Percentiles rank a stretch among this genome's conserved stretches.
Conservation (phyloP, 2,113 vertebrate species). For the Cololabis saira region DNA sequence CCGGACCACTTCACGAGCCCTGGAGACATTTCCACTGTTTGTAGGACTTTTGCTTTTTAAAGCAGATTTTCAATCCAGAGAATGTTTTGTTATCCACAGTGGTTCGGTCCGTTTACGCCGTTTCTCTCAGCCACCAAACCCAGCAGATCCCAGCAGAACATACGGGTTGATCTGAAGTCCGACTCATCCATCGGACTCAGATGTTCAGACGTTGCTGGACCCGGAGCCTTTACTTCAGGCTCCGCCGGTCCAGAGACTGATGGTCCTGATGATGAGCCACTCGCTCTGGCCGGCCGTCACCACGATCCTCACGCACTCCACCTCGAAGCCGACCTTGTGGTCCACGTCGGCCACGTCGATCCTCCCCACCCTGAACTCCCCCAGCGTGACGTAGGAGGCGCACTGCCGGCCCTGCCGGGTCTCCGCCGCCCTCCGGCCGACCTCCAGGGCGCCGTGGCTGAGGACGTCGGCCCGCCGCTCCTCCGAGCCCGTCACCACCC, state of each 20-base stretch:
- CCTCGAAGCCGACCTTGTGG: constrained; percentile 93
- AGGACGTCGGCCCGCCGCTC: constrained; percentile 95
- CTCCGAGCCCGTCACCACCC: constrained; percentile 93
- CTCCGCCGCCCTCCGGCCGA: constrained; percentile 87
- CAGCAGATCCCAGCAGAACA: no score
- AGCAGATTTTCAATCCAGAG: no score
- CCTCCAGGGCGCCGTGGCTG: constrained; percentile 93
- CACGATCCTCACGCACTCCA: constrained; percentile 93
- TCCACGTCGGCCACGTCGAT: constrained; percentile 92
- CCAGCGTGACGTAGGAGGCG: constrained; percentile 89
- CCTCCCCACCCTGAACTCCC: constrained; percentile 94
- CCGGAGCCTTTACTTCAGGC: constrained; percentile 31
- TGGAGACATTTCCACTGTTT: no score
- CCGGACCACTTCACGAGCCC: no score
- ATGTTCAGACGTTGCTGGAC: constrained; percentile 1
- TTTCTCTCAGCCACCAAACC: no score
- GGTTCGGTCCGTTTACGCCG: no score
- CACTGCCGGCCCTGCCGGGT: constrained; percentile 90
- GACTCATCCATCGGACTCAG: constrained; percentile 9
- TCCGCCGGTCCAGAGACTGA: constrained; percentile 96
- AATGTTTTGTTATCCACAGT: no score
- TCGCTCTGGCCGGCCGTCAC: constrained; percentile 95
- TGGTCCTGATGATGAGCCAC: constrained; percentile 96
- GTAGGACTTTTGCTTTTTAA: no score
- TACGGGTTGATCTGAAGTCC: no score